Evolutionary conservation across 2,888 invertebrate species (phyloP).

Genomic region (Cerastis rubricosa): DNA sequence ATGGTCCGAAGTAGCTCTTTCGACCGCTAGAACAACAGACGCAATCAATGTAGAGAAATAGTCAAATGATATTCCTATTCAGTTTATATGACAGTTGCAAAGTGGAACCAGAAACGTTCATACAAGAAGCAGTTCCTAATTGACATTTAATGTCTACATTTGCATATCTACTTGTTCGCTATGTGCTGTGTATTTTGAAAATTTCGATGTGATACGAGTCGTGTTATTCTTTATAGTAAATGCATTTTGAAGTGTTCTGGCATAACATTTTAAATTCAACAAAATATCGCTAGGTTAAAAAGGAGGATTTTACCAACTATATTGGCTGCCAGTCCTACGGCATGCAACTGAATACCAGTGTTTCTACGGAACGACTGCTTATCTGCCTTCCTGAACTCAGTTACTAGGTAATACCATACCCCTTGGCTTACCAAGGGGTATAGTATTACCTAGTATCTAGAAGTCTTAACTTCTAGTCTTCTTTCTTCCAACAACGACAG

Average conservation of each 20-base stretch:
- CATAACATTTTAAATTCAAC: too few species aligned
- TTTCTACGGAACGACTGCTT: background rate
- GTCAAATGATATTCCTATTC: background rate
- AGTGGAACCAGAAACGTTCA: slow-evolving; percentile 1
- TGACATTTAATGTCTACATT: slow-evolving; percentile 7
- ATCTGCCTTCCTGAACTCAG: background rate
- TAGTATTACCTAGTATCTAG: too few species aligned
- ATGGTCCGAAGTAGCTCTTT: background rate
- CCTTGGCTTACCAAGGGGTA: too few species aligned
- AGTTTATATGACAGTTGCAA: background rate
- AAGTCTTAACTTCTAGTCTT: too few species aligned
- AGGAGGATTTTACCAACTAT: background rate
- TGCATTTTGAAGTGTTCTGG: background rate
- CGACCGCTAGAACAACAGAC: background rate
- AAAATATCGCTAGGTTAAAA: background rate
- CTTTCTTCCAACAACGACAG: background rate
- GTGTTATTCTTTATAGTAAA: too few species aligned
- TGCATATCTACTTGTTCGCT: slow-evolving; percentile 4
- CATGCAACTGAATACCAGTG: background rate
- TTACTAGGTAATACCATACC: background rate
- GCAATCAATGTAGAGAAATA: background rate
- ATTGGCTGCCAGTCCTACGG: background rate
- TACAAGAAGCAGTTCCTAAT: background rate
- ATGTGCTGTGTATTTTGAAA: background rate
- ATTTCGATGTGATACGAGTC: background rate